Base-by-base conservation (phyloP, 2,113 vertebrate species). In the Hyperoodon ampullatus region DNA sequence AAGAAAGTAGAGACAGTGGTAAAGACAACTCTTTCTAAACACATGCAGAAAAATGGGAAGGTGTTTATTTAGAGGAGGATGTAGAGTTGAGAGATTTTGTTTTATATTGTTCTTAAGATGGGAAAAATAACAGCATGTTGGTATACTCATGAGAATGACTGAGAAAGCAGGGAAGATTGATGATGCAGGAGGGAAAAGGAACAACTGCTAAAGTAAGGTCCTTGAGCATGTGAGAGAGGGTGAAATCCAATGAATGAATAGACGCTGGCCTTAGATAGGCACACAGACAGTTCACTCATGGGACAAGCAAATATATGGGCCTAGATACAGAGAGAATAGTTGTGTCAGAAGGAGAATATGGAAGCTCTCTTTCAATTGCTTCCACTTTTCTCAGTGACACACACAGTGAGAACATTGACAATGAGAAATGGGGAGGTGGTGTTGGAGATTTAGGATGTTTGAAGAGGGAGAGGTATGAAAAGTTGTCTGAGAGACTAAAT, bases 231-330 rank as follows among this genome's bases (percentile, higher is more conserved):
- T 2, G 23, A 35, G 60, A 15, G 23, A 74, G 19, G n/a, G 13
- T 44, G 39, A 39, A 74, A 44, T 42, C 19, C 30, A 81, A 39
- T 8, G 12, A 4, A 21, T 10, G 39, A 14, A 50, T 5, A 26
- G 21, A 18, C 15, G 47, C 82, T 35, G 26, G 35, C 35, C 53
- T 50, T 3, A 30, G 66, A 71, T 2, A 58, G 44, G 66, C 0
- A 0, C 6, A n/a, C 9, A 33, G 26, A 61, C 35, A 39, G 18
- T 53, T 44, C 39, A 18, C 1, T 26, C 24, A 21, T 1, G 5
- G 50, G 30, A 86, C 1, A 0, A 66, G 58, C n/a, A 28, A 39
- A 9, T 5, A 66, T 5, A 2, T 0, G n/a, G 18, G 19, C 55
- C 9, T 1, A 44, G 42, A 85, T 9, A 47, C 8, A 50, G 47